Evolutionary conservation across 1,140 invertebrate genomes (phyloP).

Genomic region (Holcopasites calliopsidis): DNA sequence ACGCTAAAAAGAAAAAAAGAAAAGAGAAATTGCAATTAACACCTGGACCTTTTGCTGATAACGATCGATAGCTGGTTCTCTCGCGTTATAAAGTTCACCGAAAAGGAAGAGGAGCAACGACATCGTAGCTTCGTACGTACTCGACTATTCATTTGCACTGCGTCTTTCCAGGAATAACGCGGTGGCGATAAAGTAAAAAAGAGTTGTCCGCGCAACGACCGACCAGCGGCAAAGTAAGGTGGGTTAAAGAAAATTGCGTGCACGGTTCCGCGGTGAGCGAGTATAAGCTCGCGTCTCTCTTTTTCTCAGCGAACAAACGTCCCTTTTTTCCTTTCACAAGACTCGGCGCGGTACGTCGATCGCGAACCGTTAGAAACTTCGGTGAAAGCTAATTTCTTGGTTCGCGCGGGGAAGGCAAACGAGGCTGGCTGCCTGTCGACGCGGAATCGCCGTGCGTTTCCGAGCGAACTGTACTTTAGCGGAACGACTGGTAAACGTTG

Average conservation of each 20-base stretch:
- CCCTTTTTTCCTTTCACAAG: not conserved
- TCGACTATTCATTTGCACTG: slow-evolving; percentile 1
- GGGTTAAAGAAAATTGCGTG: slow-evolving; percentile 56
- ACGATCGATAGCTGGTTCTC: too few relatives aligned
- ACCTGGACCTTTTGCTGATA: too few relatives aligned
- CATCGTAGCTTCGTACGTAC: not conserved
- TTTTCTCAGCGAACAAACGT: slow-evolving; percentile 25
- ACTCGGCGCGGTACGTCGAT: slow-evolving; percentile 2
- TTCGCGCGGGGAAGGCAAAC: slow-evolving; percentile 13
- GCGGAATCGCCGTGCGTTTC: not conserved
- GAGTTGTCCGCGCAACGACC: slow-evolving; percentile 40
- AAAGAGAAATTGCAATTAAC: too few relatives aligned
- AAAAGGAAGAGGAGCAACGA: not conserved
- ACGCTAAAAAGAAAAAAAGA: slow-evolving; percentile 46
- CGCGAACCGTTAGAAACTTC: slow-evolving; percentile 38
- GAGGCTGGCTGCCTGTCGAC: not conserved
- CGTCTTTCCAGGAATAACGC: not conserved
- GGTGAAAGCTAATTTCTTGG: slow-evolving; percentile 35
- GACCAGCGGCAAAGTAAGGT: slow-evolving; percentile 33
- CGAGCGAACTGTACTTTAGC: too few relatives aligned
- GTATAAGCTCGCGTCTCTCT: slow-evolving; percentile 47
- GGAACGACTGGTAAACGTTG: too few relatives aligned
- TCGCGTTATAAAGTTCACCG: not conserved
- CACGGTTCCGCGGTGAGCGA: slow-evolving; percentile 36
- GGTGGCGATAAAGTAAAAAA: slow-evolving; percentile 47